Evolutionary conservation across 2,888 invertebrate genomes (phyloP), one percentile per base, ranked within the genome.

Genomic region (Mimachlamys varia): DNA sequence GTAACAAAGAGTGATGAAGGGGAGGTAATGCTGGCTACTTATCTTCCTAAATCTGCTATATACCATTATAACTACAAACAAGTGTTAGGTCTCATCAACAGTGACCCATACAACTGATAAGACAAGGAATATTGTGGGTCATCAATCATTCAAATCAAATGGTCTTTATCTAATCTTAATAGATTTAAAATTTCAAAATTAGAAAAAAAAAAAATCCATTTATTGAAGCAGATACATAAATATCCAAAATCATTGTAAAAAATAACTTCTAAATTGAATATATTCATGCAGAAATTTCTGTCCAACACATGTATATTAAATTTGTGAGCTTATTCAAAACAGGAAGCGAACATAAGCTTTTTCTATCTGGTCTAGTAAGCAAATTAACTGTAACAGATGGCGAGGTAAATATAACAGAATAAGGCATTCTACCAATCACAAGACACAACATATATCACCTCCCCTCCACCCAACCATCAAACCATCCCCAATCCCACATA

Each of bases 281-380:
- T 27, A 4, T 33, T 15, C 76, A 76, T 76, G 76, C 76, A 27
- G 33, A 76, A 27, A 33, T 76, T 76, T 76, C 33, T 44, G 44
- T 44, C 44, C 33, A 76, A 33, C 33, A 33, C 27, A 76, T 33
- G 76, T 33, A 62, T n/a, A n/a, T 76, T 7, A 10, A 76, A 5
- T 27, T 7, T 33, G 33, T 27, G 27, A 53, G 53, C 13, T 76
- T 15, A 76, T 76, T 27, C 33, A 76, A 33, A 76, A 33, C 13
- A 33, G 76, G 33, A 27, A 76, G 76, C 76, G 27, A 76, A 62
- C 62, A 62, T 22, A 62, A 76, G 76, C 76, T 13, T 3, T 76
- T 76, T 76, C 76, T 76, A 76, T 33, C 27, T n/a, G n/a, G 22
- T 62, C 62, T 62, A 76, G 76, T 27, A 33, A 76, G 76, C 76